phyloP scores from a whole-genome alignment of 2,888 invertebrate genomes.

The Lasioglossum malachurum region DNA sequence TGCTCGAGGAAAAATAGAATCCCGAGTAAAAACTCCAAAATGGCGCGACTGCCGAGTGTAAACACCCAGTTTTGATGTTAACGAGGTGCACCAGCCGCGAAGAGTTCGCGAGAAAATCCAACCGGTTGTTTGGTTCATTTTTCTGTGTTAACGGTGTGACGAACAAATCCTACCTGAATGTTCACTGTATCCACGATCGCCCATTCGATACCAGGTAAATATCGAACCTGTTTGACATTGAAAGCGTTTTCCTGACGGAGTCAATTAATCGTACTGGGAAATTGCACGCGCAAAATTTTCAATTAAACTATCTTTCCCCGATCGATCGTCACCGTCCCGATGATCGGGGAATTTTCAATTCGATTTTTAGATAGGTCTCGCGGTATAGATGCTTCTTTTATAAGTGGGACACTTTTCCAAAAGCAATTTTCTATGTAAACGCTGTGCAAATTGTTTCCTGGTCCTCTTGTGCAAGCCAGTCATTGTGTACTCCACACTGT shows the following conservation, averaged over 20 bases:
- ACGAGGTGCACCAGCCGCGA: conserved; percentile 59
- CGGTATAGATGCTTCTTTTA: neutral
- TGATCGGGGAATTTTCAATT: neutral
- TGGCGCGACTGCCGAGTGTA: conserved; percentile 82
- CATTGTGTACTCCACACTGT: neutral
- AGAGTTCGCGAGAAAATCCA: conserved; percentile 43
- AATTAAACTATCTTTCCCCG: neutral
- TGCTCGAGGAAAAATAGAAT: conserved; percentile 73
- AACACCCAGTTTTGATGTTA: conserved; percentile 81
- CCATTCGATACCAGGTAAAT: conserved; percentile 84
- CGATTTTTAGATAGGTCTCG: neutral
- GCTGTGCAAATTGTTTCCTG: neutral
- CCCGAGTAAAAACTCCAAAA: conserved; percentile 81
- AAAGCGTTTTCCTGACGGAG: conserved; percentile 45
- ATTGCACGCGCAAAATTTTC: neutral
- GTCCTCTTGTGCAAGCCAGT: neutral
- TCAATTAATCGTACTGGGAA: conserved; percentile 16
- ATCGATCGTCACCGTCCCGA: neutral
- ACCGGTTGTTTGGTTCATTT: conserved; percentile 49
- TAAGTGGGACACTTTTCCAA: conserved; percentile 52
- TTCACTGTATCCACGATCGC: conserved; percentile 84
- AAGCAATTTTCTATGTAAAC: neutral
- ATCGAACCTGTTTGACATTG: conserved; percentile 59
- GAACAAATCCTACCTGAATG: conserved; percentile 81
- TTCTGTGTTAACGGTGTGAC: conserved; percentile 72